Evolutionary conservation across 2,113 vertebrate genomes (phyloP).

Genomic region (Sapayoa aenigma): DNA sequence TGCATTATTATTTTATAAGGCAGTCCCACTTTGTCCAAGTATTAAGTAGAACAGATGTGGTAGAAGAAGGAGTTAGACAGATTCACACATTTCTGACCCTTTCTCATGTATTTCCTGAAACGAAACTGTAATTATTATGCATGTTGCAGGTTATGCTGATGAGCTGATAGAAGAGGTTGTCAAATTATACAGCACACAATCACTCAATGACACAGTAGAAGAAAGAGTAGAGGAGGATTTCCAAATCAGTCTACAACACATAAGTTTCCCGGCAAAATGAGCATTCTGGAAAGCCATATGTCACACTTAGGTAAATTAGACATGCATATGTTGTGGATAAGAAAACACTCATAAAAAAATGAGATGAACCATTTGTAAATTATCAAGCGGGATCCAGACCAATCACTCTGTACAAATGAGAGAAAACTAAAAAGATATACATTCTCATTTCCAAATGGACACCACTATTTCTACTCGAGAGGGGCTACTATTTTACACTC

Average conservation of each 20-base stretch:
- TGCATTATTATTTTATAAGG: background rate
- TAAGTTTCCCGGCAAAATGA: conserved; percentile 16
- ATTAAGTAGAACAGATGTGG: conserved; percentile 45
- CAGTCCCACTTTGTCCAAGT: background rate
- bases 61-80: background rate
- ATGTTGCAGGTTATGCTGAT: conserved; percentile 53
- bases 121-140: conserved; percentile 54
- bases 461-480: background rate
- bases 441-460: background rate
- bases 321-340: conserved; percentile 11
- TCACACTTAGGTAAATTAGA: conserved; percentile 54
- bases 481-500: background rate
- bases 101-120: conserved; percentile 20
- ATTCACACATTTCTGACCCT: conserved; percentile 31
- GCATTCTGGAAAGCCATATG: background rate
- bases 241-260: background rate
- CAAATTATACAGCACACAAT: conserved; percentile 47
- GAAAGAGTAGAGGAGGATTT: background rate
- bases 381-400: background rate
- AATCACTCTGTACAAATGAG: background rate
- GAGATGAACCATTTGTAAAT: background rate
- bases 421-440: background rate
- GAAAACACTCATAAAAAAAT: conserved; percentile 1
- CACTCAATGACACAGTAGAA: conserved; percentile 42
- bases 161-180: conserved; percentile 55